These are phyloP conservation scores for Ispidina lecontei DNA, from an alignment of 2,797 vertebrate genomes.

Conservation along the genomic window DNA sequence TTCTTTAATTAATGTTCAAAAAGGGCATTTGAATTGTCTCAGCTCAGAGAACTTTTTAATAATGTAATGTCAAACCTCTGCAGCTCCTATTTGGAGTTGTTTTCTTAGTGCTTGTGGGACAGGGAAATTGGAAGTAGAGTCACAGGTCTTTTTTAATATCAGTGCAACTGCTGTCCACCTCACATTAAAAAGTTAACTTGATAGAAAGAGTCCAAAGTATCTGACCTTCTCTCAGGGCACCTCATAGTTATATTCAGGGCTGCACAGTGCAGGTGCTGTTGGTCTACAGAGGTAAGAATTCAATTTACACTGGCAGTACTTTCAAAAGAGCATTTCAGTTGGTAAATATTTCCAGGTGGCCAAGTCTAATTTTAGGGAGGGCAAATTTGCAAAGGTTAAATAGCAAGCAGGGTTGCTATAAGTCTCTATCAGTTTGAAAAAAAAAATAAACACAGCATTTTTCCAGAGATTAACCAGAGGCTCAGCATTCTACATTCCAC, in stretches of 20 bases:
- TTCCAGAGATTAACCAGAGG: conserved; percentile 39
- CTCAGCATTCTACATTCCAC: not conserved
- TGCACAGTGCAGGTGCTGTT: conserved; percentile 12
- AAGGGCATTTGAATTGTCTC: not conserved
- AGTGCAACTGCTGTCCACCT: conserved; percentile 18
- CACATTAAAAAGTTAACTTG: conserved; percentile 22
- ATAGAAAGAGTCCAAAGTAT: conserved; percentile 66
- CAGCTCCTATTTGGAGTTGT: not conserved
- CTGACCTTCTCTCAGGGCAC: conserved; percentile 37
- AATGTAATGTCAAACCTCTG: not conserved
- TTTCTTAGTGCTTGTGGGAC: not conserved
- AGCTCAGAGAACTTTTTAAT: not conserved
- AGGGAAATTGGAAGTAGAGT: not conserved
- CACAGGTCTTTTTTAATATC: conserved; percentile 1
- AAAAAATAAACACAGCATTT: conserved; percentile 58
- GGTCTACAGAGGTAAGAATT: conserved; percentile 29
- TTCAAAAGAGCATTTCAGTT: conserved; percentile 46
- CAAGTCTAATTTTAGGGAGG: conserved; percentile 73
- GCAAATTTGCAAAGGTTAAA: conserved; percentile 71
- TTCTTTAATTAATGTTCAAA: not conserved
- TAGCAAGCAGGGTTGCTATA: conserved; percentile 61
- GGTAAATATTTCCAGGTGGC: conserved; percentile 76
- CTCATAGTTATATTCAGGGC: conserved; percentile 1
- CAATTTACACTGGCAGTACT: conserved; percentile 1
- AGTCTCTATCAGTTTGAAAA: conserved; percentile 46